Base-by-base conservation (phyloP, 2,888 invertebrate genomes). In the Caenorhabditis sp. region DNA sequence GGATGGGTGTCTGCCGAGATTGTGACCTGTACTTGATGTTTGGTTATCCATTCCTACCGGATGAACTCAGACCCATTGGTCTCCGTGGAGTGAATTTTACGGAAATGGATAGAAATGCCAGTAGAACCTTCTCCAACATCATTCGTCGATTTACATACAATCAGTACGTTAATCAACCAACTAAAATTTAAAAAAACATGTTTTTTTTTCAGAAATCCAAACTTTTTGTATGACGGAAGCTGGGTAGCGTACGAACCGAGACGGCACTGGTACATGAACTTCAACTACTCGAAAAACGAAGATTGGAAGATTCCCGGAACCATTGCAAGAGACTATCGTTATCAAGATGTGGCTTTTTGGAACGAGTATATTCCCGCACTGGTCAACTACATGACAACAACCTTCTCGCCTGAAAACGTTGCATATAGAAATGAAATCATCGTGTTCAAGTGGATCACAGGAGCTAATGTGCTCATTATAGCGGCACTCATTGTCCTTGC, bases 1-100 rank as follows among this genome's bases (percentile, higher is more conserved):
- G 91, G 91, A 87, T 88, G 84, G 90, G 90, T 69, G 95, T 95
- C 0, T 95, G 95, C 65, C 96, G 96, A 91, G 96, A 95, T 0
- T 96, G 96, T 88, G 96, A 96, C 82, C 92, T 96, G 64, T 95
- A 95, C 91, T 95, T 96, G 91, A 92, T 96, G 8, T 96, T 96
- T 91, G 89, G 90, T 0, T 91, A 90, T 55, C 87, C 91, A 9
- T 92, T 87, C 72, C 78, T 92, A 56, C 88, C 89, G 1, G 61
- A 74, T n/a, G 85, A 88, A 26, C 80, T 90, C 15, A 69, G 91
- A 24, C 91, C 91, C 0, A 51, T 83, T 20, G 79, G 83, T 8
- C 62, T 91, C 37, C 67, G 81, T 15, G 78, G 87, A 2, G 78
- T 88, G 9, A 76, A 80, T 18, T 91, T 90, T 86, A 87, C 88